Conservation (phyloP, 2,888 invertebrate genomes). For the Scaptomyza cyrtandrae region DNA sequence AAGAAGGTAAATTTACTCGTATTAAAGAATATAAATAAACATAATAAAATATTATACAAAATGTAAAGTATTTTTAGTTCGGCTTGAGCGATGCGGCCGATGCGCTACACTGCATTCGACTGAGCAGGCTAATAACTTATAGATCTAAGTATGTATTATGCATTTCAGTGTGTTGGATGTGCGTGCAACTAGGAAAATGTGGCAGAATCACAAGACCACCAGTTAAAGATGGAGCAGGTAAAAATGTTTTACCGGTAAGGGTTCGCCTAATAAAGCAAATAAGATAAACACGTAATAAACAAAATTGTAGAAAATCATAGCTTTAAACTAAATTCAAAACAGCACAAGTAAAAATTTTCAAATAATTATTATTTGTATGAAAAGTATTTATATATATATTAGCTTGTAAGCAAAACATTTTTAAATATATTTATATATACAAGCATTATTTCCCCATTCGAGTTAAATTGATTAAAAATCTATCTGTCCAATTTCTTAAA, state of each 20-base stretch:
- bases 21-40: background rate
- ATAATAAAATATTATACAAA: constrained; percentile 47
- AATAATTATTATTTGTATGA: too few relatives aligned
- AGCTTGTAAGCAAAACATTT: too few relatives aligned
- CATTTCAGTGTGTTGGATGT: constrained; percentile 2
- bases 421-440: too few relatives aligned
- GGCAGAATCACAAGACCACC: too few relatives aligned
- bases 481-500: background rate
- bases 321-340: too few relatives aligned
- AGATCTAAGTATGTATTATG: constrained; percentile 7
- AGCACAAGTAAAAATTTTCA: too few relatives aligned
- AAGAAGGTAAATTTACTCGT: constrained; percentile 37
- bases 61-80: constrained; percentile 51
- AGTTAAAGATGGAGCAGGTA: background rate
- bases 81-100: constrained; percentile 51
- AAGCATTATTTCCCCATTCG: too few relatives aligned
- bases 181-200: background rate
- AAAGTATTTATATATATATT: too few relatives aligned
- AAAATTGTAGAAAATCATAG: too few relatives aligned
- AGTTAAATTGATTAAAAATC: too few relatives aligned
- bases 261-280: background rate
- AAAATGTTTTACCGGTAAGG: background rate
- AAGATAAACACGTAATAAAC: too few relatives aligned
- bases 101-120: constrained; percentile 54
- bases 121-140: constrained; percentile 42